Percentiles rank a stretch among this genome's conserved stretches.
Conservation (phyloP, 2,888 invertebrate species). For the Athalia cordata region DNA sequence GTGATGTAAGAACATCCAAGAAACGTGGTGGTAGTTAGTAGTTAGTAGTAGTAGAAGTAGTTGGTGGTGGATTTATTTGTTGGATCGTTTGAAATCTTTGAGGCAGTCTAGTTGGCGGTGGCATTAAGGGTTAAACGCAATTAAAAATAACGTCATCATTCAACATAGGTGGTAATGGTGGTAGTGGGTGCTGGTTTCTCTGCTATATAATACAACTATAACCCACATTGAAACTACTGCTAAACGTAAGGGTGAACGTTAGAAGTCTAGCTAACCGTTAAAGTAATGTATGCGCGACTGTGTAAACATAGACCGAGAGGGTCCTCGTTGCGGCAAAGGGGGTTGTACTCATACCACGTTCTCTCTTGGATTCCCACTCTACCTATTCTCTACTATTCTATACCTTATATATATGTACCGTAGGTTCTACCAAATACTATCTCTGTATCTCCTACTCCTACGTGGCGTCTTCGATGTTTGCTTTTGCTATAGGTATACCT, state of each 20-base stretch:
- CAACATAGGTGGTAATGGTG: background rate
- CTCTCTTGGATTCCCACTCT: slow-evolving; percentile 7
- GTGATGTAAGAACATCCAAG: too few species aligned
- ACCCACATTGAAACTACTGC: slow-evolving; percentile 6
- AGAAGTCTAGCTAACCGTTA: slow-evolving; percentile 44
- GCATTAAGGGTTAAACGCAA: slow-evolving; percentile 33
- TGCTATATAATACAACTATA: too few species aligned
- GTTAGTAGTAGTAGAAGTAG: too few species aligned
- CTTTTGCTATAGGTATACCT: too few species aligned
- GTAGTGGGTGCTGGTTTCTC: background rate
- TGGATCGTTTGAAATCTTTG: background rate
- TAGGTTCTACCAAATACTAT: background rate
- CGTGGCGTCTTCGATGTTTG: too few species aligned
- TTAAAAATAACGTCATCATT: slow-evolving; percentile 42
- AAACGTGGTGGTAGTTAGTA: too few species aligned
- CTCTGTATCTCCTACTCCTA: background rate
- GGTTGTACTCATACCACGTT: slow-evolving; percentile 32
- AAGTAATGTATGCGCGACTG: slow-evolving; percentile 63
- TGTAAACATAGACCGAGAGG: slow-evolving; percentile 56
- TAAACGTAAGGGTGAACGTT: slow-evolving; percentile 26
- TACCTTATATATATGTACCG: background rate
- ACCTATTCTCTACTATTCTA: background rate
- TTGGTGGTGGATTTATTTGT: too few species aligned
- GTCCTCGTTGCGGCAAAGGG: slow-evolving; percentile 36
- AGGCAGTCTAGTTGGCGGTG: background rate